phyloP scores from a whole-genome alignment of 1,140 invertebrate species.

The Drosophila dunni region DNA sequence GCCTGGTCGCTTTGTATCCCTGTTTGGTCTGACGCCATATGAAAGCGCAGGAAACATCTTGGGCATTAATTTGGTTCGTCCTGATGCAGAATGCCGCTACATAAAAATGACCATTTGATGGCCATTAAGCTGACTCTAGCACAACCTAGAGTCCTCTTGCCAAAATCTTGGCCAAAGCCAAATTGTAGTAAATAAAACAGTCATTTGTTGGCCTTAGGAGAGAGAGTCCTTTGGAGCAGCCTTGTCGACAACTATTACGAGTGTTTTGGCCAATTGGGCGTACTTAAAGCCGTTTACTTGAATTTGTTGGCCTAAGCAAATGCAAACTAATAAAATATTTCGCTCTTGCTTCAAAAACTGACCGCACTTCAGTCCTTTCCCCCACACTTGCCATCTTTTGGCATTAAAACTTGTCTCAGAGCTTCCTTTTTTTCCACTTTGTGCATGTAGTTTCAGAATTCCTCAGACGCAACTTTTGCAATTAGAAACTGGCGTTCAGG shows the following conservation, averaged over 20 bases:
- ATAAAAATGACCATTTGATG: conserved; percentile 57
- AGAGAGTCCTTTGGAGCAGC: conserved; percentile 2
- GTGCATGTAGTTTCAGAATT: conserved; percentile 69
- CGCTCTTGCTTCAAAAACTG: conserved; percentile 16
- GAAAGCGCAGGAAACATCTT: conserved; percentile 49
- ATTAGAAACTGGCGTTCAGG: conserved; percentile 67
- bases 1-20: neutral
- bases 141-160: neutral
- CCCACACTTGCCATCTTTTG: neutral
- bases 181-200: conserved; percentile 50
- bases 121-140: conserved; percentile 45
- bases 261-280: conserved; percentile 65
- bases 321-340: conserved; percentile 45
- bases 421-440: conserved; percentile 19
- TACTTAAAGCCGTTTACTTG: conserved; percentile 24
- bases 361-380: neutral
- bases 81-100: conserved; percentile 43
- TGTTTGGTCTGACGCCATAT: neutral
- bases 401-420: neutral
- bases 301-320: neutral
- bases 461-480: conserved; percentile 63
- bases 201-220: conserved; percentile 49
- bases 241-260: conserved; percentile 56
- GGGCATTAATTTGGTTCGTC: conserved; percentile 47
- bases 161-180: neutral